These are phyloP conservation scores for Arrhopalites spinosus DNA, from an alignment of 2,888 invertebrate genomes.

Conservation along the genomic window DNA sequence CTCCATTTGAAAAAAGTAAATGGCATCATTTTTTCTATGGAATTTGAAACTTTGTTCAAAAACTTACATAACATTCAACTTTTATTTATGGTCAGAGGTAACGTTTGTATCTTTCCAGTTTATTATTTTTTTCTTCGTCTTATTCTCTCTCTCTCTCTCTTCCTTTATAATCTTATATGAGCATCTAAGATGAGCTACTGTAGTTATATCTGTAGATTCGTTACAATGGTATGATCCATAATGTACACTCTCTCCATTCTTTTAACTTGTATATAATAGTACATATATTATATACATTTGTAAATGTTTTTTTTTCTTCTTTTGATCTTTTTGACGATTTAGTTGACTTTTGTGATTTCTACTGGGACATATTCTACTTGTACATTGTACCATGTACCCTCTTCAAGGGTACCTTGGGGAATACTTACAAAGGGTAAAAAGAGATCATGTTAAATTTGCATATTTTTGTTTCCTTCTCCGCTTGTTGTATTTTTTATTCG, in stretches of 20 bases:
- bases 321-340: conserved; percentile 6
- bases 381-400: neutral
- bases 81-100: conserved; percentile 2
- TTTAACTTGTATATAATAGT: too few species aligned
- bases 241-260: too few species aligned
- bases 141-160: neutral
- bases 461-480: neutral
- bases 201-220: too few species aligned
- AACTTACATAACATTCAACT: neutral
- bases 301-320: neutral
- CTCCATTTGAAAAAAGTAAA: conserved; percentile 17
- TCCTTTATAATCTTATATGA: too few species aligned
- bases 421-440: neutral
- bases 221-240: too few species aligned
- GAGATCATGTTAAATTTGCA: neutral
- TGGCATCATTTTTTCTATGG: conserved; percentile 20
- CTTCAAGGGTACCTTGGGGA: conserved; percentile 1
- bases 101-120: neutral
- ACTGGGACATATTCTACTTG: neutral
- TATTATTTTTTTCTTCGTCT: neutral
- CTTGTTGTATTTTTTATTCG: too few species aligned
- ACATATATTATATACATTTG: too few species aligned
- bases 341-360: neutral
- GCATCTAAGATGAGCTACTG: too few species aligned
- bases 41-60: conserved; percentile 15